Evolutionary conservation across 37 sponge, comb jelly and placozoan genomes (phyloP), one percentile per base, ranked within the genome.

Genomic region (Chondrosia reniformis): DNA sequence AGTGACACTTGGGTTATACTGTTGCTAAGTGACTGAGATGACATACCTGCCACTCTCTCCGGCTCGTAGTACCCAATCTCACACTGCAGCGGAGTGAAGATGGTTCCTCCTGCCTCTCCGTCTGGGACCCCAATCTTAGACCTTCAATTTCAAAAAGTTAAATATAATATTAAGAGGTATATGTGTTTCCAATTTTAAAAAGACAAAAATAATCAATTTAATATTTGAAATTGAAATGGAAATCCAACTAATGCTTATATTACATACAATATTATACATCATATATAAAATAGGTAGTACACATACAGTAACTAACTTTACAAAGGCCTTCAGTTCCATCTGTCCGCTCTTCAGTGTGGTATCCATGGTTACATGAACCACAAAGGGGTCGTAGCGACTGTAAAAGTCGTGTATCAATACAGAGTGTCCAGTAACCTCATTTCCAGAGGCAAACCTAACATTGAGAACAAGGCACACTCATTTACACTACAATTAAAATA

Each of bases 361-460:
- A 40, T 94, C 95, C 44, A 94, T 45, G 43, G 89, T 90, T 39
- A 94, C 31, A 38, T 93, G 90, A 55, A 94, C 72, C 7, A 92
- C 89, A 45, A 45, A 55, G 37, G 80, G 44, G 45, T 86, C 87
- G 25, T 76, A 46, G 0, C 91, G 61, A 41, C 62, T 74, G 87
- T 89, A 93, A 45, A 88, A 93, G 49, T 93, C 94, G 33, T 94
- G 95, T 8, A 94, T 91, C 24, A 94, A 86, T 1, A 81, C 84
- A 38, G 93, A 79, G 45, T 94, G 95, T 56, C 76, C 84, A 44
- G 81, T 91, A 55, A 80, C 79, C 45, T 86, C 86, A 38, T 63
- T 33, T 27, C 85, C 76, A 17, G 94, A 80, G 33, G 81, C 81
- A 71, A 69, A 84, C 89, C 89, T 92, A 39, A n/a, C n/a, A n/a